Conservation (phyloP, 2,113 vertebrate genomes). For the Leucoraja erinaceus region DNA sequence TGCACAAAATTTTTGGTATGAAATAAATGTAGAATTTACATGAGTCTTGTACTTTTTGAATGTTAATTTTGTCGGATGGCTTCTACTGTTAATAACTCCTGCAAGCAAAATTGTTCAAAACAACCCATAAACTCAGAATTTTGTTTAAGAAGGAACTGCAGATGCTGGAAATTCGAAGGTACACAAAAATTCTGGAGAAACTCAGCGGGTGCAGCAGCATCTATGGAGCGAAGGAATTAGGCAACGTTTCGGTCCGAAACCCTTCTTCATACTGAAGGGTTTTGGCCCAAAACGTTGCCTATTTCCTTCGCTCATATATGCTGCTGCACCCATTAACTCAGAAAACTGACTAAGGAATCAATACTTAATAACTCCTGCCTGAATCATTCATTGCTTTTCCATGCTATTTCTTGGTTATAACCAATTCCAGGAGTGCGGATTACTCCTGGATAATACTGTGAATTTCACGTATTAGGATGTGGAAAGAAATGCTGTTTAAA, state of each 20-base stretch:
- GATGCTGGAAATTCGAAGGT: too few relatives aligned
- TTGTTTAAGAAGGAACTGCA: too few relatives aligned
- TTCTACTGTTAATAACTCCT: background rate
- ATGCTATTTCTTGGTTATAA: background rate
- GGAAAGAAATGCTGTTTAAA: background rate
- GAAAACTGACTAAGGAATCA: background rate
- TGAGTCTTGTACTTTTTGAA: conserved; percentile 47
- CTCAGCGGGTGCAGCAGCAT: too few relatives aligned
- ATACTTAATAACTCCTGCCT: background rate
- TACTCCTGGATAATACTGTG: background rate
- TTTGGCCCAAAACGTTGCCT: too few relatives aligned
- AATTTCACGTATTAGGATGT: background rate
- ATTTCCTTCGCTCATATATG: too few relatives aligned
- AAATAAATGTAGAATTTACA: conserved; percentile 71
- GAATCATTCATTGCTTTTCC: background rate
- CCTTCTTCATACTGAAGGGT: too few relatives aligned
- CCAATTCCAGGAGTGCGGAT: background rate
- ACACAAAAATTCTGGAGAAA: too few relatives aligned
- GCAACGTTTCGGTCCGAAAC: too few relatives aligned
- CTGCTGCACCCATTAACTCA: background rate
- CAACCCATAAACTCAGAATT: background rate
- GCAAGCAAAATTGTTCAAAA: background rate
- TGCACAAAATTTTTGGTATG: conserved; percentile 73
- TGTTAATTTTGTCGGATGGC: background rate
- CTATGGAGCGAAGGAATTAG: too few relatives aligned